phyloP scores from a whole-genome alignment of 2,888 invertebrate species.

The Allolobophora icterica region DNA sequence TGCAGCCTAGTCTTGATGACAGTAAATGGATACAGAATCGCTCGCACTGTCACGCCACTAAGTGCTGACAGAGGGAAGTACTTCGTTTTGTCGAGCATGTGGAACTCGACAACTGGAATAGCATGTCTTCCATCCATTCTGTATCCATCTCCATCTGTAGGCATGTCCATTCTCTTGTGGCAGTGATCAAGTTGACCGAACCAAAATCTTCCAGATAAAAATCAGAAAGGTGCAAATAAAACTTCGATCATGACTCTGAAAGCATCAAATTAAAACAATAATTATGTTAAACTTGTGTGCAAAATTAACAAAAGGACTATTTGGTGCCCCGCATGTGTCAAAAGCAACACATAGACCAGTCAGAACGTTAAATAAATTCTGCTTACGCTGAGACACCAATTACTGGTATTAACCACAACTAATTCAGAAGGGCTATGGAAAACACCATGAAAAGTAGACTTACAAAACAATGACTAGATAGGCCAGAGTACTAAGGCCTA shows the following conservation, averaged over 20 bases:
- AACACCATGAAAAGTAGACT: neutral
- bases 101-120: constrained; percentile 83
- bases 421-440: too few relatives aligned
- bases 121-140: constrained; percentile 40
- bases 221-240: neutral
- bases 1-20: constrained; percentile 93
- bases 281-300: neutral
- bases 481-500: too few relatives aligned
- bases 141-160: constrained; percentile 27
- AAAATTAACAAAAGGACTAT: neutral
- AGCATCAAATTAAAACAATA: constrained; percentile 1
- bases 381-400: too few relatives aligned
- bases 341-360: neutral
- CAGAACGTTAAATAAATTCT: neutral
- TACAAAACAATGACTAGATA: neutral
- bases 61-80: constrained; percentile 91
- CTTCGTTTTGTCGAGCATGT: constrained; percentile 95
- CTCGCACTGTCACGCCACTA: constrained; percentile 81
- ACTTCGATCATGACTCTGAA: neutral
- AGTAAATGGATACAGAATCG: constrained; percentile 86
- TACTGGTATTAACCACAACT: too few relatives aligned
- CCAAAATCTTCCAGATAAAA: neutral
- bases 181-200: neutral
- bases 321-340: neutral
- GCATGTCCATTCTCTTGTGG: neutral